Percentiles rank a stretch among this genome's conserved stretches.
These are phyloP conservation scores for Epizoanthus scotinus DNA, from an alignment of 92 coral and sea anemone species.

Conservation along the genomic window DNA sequence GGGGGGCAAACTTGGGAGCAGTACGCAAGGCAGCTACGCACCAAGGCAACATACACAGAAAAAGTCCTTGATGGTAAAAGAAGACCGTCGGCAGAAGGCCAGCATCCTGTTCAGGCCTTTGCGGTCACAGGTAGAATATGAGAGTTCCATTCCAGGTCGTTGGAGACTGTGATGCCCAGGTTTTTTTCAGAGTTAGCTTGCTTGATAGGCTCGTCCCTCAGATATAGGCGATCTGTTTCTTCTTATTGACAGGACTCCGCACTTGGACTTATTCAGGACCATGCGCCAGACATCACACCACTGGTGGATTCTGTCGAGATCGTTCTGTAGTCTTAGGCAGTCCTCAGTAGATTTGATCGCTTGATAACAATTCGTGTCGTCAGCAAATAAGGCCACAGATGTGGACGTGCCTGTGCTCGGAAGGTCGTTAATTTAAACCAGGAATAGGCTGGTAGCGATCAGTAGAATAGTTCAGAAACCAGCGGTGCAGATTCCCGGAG, in stretches of 20 bases:
- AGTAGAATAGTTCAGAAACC: not conserved
- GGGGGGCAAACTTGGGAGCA: conserved; percentile 47
- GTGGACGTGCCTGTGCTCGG: conserved; percentile 8
- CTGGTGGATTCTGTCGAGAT: not conserved
- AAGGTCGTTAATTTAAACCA: not conserved
- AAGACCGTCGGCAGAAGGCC: not conserved
- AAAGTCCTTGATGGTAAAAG: not conserved
- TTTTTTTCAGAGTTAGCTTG: conserved; percentile 13
- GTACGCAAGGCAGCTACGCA: conserved; percentile 18
- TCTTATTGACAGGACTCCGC: not conserved
- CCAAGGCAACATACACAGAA: not conserved
- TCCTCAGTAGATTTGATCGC: conserved; percentile 4
- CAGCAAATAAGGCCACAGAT: conserved; percentile 17
- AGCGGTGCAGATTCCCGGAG: conserved; percentile 9
- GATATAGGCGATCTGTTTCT: no score
- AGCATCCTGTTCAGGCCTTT: not conserved
- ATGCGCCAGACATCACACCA: not conserved
- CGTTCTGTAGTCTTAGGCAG: conserved; percentile 23
- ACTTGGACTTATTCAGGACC: conserved; percentile 7
- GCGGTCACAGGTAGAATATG: not conserved
- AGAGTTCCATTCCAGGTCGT: not conserved
- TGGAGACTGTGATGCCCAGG: conserved; percentile 21
- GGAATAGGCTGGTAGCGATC: conserved; percentile 4
- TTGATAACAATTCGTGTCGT: conserved; percentile 27
- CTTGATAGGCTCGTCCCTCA: not conserved